Evolutionary conservation across 2,113 vertebrate genomes (phyloP), one percentile per base, ranked within the genome.

Genomic region (Myotis brandtii): DNA sequence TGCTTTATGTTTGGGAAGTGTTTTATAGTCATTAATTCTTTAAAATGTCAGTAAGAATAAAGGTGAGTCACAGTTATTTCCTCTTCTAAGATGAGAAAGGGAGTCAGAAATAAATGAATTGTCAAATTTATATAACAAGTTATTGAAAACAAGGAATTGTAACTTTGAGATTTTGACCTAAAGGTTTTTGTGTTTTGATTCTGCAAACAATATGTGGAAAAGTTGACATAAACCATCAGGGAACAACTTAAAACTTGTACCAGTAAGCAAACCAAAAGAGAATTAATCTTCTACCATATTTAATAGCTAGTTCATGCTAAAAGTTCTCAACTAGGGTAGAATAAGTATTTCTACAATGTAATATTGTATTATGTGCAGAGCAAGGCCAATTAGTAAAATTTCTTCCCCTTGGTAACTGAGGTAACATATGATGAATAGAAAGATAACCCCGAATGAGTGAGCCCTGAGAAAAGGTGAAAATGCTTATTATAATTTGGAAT

Each of bases 21-120:
- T 13, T 86, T 91, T 66, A 2, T 52, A 66, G 64, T 40, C 37
- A 89, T 88, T 86, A 95, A 62, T 79, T 80, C 43, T 91, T 83
- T 75, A 96, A 30, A 93, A 80, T 70, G 23, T 62, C 30, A 80
- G 9, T 21, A 62, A 46, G 82, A 93, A 85, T 62, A 3, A 7
- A 77, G 21, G 0, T 64, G 75, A 85, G 18, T 67, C 25, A 62
- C 52, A 95, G 40, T 82, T 48, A 95, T 66, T 86, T 93, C 21
- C 17, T 81, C 13, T 77, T 92, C 25, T 89, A 37, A 52, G 40
- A 79, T 54, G 43, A 93, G 18, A 89, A 93, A 73, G 12, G 13
- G 6, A 87, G 13, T 66, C 18, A 66, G 50, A 18, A 81, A 43
- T 11, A 81, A 84, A 72, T 67, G 4, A 92, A 89, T 84, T 73